Evolutionary conservation across 2,797 vertebrate species (phyloP), one percentile per base, ranked within the genome.

Genomic region (Hirundo rustica): DNA sequence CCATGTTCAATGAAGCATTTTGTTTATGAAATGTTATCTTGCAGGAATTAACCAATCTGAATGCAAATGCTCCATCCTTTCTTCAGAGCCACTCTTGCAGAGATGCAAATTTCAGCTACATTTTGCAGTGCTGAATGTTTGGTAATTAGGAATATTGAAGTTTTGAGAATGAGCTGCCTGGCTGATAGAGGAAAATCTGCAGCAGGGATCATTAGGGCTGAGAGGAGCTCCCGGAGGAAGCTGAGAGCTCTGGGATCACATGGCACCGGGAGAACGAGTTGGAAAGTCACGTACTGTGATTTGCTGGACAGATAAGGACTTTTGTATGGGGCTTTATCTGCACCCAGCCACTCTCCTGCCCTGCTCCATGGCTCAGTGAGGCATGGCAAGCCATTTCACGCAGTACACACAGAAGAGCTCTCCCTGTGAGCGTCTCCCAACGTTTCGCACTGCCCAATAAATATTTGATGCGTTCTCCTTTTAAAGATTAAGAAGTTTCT

Each of bases 61-160:
- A 96, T 97, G 94, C 96, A 94, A 96, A 95, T 93, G 70, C 93
- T 87, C 17, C 93, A 84, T 90, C 94, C 95, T 95, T 91, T 94
- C 93, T 96, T 89, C 88, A 73, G 90, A 94, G 88, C 93, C 91
- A 50, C 93, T 85, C 79, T 96, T 93, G 88, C 85, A 3, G 96
- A 96, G 89, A 97, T 97, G 97, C 97, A 96, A 95, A 96, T 97
- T 88, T 93, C 83, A 95, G 90, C 96, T 80, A 95, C 92, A 91
- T 96, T 97, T 92, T 92, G 88, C 93, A 93, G 84, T 9, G 88
- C 93, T 97, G 97, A 97, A 96, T 96, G 96, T 94, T 94, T 88
- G 95, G 81, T 97, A 96, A 97, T 97, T 96, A 97, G 85, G 90
- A 97, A 97, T 96, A 97, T 95, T 97, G 97, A 97, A 89, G 85